These are phyloP conservation scores for Dipus sagitta DNA, from an alignment of 2,797 vertebrate species.

Conservation along the genomic window DNA sequence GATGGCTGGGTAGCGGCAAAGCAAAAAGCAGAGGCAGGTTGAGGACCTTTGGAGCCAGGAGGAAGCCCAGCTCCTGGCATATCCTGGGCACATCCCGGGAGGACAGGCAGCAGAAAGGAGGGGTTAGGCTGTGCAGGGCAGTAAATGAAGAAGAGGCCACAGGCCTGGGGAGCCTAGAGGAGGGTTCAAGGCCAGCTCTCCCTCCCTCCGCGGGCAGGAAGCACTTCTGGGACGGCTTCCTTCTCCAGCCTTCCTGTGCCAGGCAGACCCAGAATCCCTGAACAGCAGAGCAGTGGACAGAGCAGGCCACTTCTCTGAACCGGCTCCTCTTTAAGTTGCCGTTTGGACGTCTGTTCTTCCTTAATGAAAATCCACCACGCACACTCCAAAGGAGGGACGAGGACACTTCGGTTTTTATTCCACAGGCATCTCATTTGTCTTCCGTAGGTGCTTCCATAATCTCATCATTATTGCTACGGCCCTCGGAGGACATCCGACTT, in stretches of 20 bases:
- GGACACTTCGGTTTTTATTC: slow-evolving; percentile 90
- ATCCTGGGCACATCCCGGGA: neutral
- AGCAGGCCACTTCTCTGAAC: slow-evolving; percentile 23
- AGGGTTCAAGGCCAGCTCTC: neutral
- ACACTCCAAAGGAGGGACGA: slow-evolving; percentile 89
- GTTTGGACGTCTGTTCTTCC: slow-evolving; percentile 84
- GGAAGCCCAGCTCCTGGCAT: neutral
- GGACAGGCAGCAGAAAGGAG: slow-evolving; percentile 21
- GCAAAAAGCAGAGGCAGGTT: neutral
- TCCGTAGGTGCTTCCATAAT: slow-evolving; percentile 91
- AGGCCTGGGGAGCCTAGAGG: neutral
- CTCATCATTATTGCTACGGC: slow-evolving; percentile 91
- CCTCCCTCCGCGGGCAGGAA: neutral
- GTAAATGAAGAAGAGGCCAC: neutral
- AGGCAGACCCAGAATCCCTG: neutral
- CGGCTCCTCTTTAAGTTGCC: slow-evolving; percentile 78
- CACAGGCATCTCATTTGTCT: slow-evolving; percentile 90
- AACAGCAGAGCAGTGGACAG: slow-evolving; percentile 61
- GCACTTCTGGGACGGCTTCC: neutral
- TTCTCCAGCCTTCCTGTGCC: neutral
- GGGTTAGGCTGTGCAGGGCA: accelerated
- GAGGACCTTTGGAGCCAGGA: neutral
- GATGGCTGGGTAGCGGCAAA: neutral
- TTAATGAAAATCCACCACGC: slow-evolving; percentile 86
- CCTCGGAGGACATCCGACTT: slow-evolving; percentile 90